A percentile compares a stretch with the other conserved stretches of the same genome.
Conservation (phyloP, 1,140 invertebrate genomes). For the Heliconius hermathena region DNA sequence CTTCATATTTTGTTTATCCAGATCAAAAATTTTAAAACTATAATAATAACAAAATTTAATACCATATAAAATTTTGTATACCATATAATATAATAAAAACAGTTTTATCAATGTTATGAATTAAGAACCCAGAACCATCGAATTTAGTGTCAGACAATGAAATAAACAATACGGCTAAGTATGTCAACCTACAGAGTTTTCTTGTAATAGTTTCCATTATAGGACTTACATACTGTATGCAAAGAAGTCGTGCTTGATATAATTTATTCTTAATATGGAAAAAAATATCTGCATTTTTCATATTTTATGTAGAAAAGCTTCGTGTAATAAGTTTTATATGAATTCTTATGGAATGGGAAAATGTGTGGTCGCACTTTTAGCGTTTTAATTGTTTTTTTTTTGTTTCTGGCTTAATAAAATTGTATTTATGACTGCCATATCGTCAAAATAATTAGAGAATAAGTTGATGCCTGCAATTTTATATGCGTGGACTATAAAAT, state of each 20-base stretch:
- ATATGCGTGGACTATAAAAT: too few species aligned
- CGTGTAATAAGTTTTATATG: constrained; percentile 16
- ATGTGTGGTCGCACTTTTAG: background rate
- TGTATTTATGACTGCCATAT: too few species aligned
- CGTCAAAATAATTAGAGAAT: too few species aligned
- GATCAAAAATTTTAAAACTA: too few species aligned
- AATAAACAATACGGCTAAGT: too few species aligned
- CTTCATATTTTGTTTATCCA: too few species aligned
- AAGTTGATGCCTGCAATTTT: too few species aligned
- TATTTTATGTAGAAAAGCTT: constrained; percentile 24
- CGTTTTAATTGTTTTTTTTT: constrained; percentile 2
- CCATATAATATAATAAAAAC: too few species aligned
- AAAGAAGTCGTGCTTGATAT: constrained; percentile 15
- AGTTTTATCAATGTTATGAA: too few species aligned
- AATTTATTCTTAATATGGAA: constrained; percentile 22
- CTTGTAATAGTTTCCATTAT: background rate
- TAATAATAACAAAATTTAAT: too few species aligned
- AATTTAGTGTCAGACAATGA: background rate
- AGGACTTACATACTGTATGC: background rate
- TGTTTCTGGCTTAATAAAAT: too few species aligned
- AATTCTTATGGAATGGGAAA: constrained; percentile 13
- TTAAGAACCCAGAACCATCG: background rate
- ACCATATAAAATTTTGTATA: too few species aligned
- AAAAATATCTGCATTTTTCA: constrained; percentile 28
- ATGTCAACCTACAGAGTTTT: background rate